Base-by-base conservation (phyloP, 2,888 invertebrate genomes). In the Limnephilus marmoratus region DNA sequence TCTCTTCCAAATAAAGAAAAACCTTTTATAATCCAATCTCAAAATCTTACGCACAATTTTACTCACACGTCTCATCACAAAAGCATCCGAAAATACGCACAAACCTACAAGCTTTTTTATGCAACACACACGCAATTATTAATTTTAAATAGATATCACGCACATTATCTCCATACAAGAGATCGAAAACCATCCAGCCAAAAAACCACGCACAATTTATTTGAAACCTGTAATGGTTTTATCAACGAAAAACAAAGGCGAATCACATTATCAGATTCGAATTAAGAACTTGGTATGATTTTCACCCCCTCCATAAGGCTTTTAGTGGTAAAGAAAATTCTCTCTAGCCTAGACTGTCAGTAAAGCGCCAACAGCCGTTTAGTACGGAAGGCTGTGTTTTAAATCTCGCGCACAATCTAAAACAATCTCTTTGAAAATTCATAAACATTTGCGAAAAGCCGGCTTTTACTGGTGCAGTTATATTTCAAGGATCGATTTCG, bases 301-400 rank as follows among this genome's bases (percentile, higher is more conserved):
- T 83, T 15, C 83, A 83, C 34, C 83, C 83, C 83, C 83, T 37
- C 83, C 83, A 9, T 0, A 24, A 34, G 24, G 83, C 37, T 41
- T 37, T 37, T 37, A n/a, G 37, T n/a, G 9, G 83, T 83, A 83
- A 86, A 86, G 86, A 86, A 86, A 86, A 86, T 49, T 83, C 83
- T 31, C 85, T 85, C 29, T 45, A 24, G 45, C 86, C n/a, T 7
- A 45, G 41, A 12, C 29, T 24, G 45, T 24, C 86, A 86, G 86
- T 86, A 86, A 49, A 86, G 86, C 49, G 49, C 86, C 49, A 86
- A 45, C 86, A 13, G 29, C 45, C 45, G 45, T 37, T n/a, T 15
- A 29, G 41, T 86, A 15, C 86, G 29, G 45, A 15, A 86, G 86
- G 86, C 49, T 86, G 86, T 45, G 9, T 68, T 53, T 5, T 18